Evolutionary conservation across 2,113 vertebrate species (phyloP), one percentile per base, ranked within the genome.

Genomic region (Cavia porcellus): DNA sequence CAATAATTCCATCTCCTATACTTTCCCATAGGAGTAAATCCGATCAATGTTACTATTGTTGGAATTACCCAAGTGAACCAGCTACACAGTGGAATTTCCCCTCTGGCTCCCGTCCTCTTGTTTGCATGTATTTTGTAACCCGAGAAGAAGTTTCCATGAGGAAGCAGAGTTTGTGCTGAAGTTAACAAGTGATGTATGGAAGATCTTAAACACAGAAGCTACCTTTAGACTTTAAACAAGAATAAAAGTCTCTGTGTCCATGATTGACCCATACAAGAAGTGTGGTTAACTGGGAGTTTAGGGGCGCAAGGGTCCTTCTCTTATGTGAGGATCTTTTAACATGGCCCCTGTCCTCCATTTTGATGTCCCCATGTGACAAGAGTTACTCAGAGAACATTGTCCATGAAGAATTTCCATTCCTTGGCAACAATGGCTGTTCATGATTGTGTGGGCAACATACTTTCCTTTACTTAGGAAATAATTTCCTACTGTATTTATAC

Each of bases 31-130:
- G 95, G 92, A 92, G 24, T 96, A 75, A 96, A 89, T 87, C 94
- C 85, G 70, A 96, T 98, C 98, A 97, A 95, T 97, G 97, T 95
- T 89, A 85, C 97, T 93, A 94, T 97, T 98, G 96, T 97, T 98
- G 93, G 94, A 96, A 75, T 96, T 86, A 81, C 11, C 94, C 89
- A 95, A 96, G 95, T 38, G 88, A 95, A 96, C 92, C 92, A 92
- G 92, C 96, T 83, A 89, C 70, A 92, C 62, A 91, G 77, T 94
- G 83, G 95, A 97, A 97, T 96, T 97, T 28, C 88, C 90, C 89
- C 90, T 70, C 6, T 42, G 1, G 7, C 79, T 74, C 85, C 96
- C 89, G 89, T 85, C 85, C 74, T 95, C 94, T 84, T 96, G 80
- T 97, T 96, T 96, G 95, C 72, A 0, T 92, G 70, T 89, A 97